Base-by-base conservation (phyloP, 1,140 invertebrate species). In the Rhynchophorus ferrugineus region DNA sequence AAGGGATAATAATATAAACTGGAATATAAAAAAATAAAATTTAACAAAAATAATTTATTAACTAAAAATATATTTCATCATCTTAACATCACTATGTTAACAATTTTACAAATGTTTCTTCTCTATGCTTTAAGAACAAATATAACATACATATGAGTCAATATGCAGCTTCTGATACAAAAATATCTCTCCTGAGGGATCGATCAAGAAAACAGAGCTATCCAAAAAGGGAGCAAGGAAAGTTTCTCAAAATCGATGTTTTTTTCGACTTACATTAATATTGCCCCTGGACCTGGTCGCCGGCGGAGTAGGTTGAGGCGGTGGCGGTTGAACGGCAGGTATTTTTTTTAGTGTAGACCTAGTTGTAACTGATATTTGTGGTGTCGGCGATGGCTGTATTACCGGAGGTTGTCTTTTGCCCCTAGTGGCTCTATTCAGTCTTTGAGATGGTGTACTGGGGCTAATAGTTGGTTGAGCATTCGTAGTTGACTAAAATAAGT, bases 211-310 rank as follows among this genome's bases (percentile, higher is more conserved):
- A 11, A 33, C 11, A 33, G 11, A 33, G 29, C 29, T 11, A 5
- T 37, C 3, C 5, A n/a, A 7, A 7, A 37, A 37, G n/a, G n/a
- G n/a, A n/a, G n/a, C n/a, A n/a, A n/a, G n/a, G n/a, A n/a, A n/a
- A n/a, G n/a, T n/a, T n/a, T n/a, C n/a, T n/a, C n/a, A n/a, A n/a
- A n/a, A n/a, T n/a, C n/a, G n/a, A n/a, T n/a, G n/a, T n/a, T n/a
- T n/a, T n/a, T n/a, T n/a, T n/a, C n/a, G n/a, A 42, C 9, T 1
- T 43, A 2, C 16, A 42, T 29, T 51, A 17, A 51, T 42, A 36
- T 44, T 44, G 42, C 49, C 41, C 44, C 38, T 48, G 5, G 44
- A 44, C 19, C 47, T 51, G 13, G 51, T 46, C 3, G 50, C 46
- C 8, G 56, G 51, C 13, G 56, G 38, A 33, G 45, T 24, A 20